Evolutionary conservation across 2,797 vertebrate species (phyloP).

Genomic region (Heterohyrax brucei): DNA sequence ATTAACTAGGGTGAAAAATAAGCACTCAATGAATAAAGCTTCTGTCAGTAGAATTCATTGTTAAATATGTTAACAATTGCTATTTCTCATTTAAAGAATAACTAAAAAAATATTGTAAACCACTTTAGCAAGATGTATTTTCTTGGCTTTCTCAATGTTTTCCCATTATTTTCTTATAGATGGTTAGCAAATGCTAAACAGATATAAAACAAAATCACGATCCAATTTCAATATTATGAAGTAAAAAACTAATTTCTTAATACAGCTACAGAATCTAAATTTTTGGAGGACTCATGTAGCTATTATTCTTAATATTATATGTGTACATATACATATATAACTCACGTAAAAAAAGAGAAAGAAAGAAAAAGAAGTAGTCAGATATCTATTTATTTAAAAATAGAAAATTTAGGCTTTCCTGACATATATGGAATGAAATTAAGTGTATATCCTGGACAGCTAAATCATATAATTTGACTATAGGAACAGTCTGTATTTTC

Average conservation of each 20-base stretch:
- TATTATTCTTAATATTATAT: background rate
- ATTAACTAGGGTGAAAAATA: background rate
- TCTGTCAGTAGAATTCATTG: background rate
- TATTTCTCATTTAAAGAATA: constrained; percentile 19
- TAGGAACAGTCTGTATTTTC: background rate
- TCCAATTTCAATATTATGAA: background rate
- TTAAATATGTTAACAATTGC: background rate
- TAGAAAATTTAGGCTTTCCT: background rate
- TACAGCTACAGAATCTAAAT: background rate
- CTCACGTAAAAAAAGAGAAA: background rate
- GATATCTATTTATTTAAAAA: background rate
- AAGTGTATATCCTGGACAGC: background rate
- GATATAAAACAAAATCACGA: background rate
- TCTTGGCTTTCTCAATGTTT: background rate
- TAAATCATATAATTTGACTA: background rate
- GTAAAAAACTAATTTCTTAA: constrained; percentile 30
- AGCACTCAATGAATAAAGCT: background rate
- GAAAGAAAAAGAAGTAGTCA: background rate
- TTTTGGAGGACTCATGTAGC: background rate
- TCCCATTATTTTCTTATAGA: background rate
- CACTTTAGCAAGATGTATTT: background rate
- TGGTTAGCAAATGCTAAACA: background rate
- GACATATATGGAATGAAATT: background rate
- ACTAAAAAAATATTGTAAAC: background rate
- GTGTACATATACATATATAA: background rate